Conservation (phyloP, 1,140 invertebrate species). For the Orchesella cincta region DNA sequence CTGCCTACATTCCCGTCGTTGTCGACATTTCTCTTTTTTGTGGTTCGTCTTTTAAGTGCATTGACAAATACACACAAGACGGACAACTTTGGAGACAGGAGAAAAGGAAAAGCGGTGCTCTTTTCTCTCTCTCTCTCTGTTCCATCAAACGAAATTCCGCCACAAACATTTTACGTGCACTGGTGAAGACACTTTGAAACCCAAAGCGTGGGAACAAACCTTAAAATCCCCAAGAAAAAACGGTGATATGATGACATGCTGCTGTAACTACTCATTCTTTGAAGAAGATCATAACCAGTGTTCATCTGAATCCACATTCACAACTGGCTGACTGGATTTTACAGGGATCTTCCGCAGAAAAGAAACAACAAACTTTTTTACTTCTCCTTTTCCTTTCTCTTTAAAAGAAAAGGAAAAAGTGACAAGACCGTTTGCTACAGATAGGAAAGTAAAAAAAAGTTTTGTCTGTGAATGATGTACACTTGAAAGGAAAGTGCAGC, state of each 20-base stretch:
- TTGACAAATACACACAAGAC: background rate
- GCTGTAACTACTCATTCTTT: too few relatives aligned
- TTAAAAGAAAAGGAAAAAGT: background rate
- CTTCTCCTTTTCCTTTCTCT: background rate
- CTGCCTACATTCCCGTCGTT: background rate
- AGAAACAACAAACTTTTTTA: background rate
- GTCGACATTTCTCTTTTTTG: background rate
- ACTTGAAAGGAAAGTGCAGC: constrained; percentile 10
- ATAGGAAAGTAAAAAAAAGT: background rate
- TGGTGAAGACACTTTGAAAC: background rate
- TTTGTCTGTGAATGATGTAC: constrained; percentile 19
- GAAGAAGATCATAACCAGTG: too few relatives aligned
- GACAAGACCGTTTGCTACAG: background rate
- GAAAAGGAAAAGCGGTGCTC: background rate
- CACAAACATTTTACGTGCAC: background rate
- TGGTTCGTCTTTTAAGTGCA: background rate
- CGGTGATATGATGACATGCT: too few relatives aligned
- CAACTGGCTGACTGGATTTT: too few relatives aligned
- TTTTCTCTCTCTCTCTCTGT: background rate
- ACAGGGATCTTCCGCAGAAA: too few relatives aligned
- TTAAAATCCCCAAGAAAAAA: background rate
- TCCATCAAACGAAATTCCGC: background rate
- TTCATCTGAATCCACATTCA: too few relatives aligned
- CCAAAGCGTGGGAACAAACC: background rate
- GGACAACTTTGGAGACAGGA: too few relatives aligned